Conservation (phyloP, 2,797 vertebrate genomes). For the Vireo griseus region DNA sequence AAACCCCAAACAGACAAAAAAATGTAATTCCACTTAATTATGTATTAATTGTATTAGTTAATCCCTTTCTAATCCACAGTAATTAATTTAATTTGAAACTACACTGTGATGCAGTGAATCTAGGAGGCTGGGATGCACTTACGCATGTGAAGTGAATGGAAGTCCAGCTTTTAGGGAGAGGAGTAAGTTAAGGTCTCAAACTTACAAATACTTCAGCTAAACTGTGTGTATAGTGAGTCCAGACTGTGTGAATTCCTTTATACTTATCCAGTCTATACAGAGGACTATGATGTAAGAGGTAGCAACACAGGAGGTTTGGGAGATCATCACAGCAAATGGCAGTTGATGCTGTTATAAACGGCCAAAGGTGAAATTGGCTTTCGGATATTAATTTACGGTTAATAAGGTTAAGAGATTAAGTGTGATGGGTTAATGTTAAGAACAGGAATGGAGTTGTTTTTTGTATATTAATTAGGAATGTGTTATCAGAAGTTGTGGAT, state of each 20-base stretch:
- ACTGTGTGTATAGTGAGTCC: neutral
- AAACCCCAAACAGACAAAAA: neutral
- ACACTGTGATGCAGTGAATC: neutral
- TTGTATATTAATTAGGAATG: no score
- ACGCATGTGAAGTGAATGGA: neutral
- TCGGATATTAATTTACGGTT: no score
- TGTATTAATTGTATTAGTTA: neutral
- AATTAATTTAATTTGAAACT: neutral
- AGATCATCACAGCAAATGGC: no score
- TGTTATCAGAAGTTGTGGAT: no score
- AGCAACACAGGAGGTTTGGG: no score
- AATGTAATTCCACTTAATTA: neutral
- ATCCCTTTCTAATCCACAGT: neutral
- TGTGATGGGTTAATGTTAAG: no score
- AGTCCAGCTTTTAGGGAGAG: neutral
- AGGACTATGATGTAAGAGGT: neutral
- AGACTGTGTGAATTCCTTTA: neutral
- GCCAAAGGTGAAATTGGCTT: no score
- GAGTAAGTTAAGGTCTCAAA: neutral
- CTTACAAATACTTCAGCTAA: neutral
- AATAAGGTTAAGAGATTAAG: no score
- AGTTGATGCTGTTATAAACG: no score
- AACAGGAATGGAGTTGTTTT: no score
- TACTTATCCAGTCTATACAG: neutral
- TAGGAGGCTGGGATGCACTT: neutral